Base-by-base conservation (phyloP, 2,888 invertebrate genomes). In the Sinopyrophorus schimmeli region DNA sequence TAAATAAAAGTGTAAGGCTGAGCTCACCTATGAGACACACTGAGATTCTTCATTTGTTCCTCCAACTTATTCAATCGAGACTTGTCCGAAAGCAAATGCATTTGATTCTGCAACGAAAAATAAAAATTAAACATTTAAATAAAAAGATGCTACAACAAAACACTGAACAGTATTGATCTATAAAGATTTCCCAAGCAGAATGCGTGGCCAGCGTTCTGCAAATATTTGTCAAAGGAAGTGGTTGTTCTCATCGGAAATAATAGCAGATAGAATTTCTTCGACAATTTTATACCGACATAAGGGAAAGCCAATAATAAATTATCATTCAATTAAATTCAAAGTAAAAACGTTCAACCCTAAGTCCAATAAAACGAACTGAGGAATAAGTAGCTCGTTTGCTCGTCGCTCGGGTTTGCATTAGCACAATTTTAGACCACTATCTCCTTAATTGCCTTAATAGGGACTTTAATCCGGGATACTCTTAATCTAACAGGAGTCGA, bases 181-280 rank as follows among this genome's bases (percentile, higher is more conserved):
- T 68, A 67, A 66, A 67, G 66, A 69, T 68, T 67, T 67, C 65
- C 67, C 67, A 64, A 64, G 61, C 63, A 56, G 59, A 66, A 61
- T 67, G 68, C 68, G 66, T 68, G 69, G 69, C 67, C 68, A 68
- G 74, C 75, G 69, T 68, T 73, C 75, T 72, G 74, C 79, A 78
- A 81, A 81, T 81, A 81, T 81, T 81, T 79, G 80, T 79, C 75
- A 77, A 77, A 77, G 80, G 79, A 79, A 81, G 81, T 81, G 80
- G 80, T 80, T 80, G 80, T 78, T 73, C 71, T 71, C 71, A 70
- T 72, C 72, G 68, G 63, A 62, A 63, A 66, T 66, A 68, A 66
- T 67, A 64, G 68, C 62, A 63, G 66, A 70, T 68, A 67, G 62
- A 64, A 64, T 66, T 65, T 68, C 66, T 58, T 38, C 28, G 40